Conservation (phyloP, 2,113 vertebrate genomes). For the Tiliqua scincoides region DNA sequence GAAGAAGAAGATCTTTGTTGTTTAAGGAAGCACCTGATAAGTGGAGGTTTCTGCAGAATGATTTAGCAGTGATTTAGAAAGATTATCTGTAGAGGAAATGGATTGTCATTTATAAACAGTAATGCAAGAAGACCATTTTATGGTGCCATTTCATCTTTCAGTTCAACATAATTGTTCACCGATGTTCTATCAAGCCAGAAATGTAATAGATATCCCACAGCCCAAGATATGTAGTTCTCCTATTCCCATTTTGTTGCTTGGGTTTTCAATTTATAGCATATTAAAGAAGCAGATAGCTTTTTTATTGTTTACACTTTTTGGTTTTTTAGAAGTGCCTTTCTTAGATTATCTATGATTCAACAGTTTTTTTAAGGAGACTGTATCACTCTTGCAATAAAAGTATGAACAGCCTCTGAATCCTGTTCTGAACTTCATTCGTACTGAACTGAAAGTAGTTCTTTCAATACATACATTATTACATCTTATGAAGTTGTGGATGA, state of each 20-base stretch:
- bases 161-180: neutral
- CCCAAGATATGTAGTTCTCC: neutral
- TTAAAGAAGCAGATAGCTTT: too few species aligned
- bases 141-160: constrained; percentile 40
- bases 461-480: neutral
- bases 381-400: neutral
- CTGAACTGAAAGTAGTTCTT: neutral
- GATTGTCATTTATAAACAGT: constrained; percentile 41
- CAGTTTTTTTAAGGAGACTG: neutral
- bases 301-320: neutral
- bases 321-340: neutral
- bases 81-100: constrained; percentile 56
- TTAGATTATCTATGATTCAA: neutral
- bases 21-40: constrained; percentile 1
- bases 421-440: neutral
- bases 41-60: constrained; percentile 45
- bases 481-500: neutral
- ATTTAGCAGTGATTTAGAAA: constrained; percentile 51
- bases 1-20: constrained; percentile 25
- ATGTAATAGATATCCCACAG: neutral
- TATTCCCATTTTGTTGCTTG: neutral
- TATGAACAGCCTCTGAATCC: too few species aligned
- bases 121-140: constrained; percentile 38
- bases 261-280: neutral
- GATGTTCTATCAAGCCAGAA: neutral